A percentile compares a stretch with the other conserved stretches of the same genome.
These are phyloP conservation scores for Enteromius argenteus DNA, from an alignment of 2,797 vertebrate genomes.

Conservation along the genomic window DNA sequence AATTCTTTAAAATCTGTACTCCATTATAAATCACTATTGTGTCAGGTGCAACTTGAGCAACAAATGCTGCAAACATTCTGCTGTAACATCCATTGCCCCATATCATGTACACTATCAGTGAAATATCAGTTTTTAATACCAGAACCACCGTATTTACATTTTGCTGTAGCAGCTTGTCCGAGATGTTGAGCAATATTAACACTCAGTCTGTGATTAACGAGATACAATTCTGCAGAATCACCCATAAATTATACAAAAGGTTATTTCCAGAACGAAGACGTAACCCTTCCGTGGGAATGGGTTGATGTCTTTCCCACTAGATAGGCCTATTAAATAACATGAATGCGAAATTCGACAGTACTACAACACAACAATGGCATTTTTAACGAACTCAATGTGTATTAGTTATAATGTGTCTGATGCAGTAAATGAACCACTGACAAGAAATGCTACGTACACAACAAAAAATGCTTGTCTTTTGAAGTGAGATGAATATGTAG, in stretches of 20 bases:
- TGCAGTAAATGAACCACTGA: not conserved
- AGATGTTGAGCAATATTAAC: slow-evolving; percentile 9
- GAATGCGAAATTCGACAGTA: not conserved
- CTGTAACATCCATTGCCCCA: slow-evolving; percentile 28
- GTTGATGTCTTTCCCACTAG: not conserved
- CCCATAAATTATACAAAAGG: no score
- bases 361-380: not conserved
- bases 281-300: not conserved
- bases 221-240: not conserved
- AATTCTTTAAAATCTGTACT: not conserved
- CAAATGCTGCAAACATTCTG: slow-evolving; percentile 53
- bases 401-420: not conserved
- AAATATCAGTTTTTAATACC: not conserved
- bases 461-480: not conserved
- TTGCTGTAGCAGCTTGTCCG: slow-evolving; percentile 21
- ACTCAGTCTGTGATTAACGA: not conserved
- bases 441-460: not conserved
- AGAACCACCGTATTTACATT: not conserved
- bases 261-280: not conserved
- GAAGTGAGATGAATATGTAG: not conserved
- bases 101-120: not conserved
- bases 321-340: not conserved
- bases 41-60: slow-evolving; percentile 37
- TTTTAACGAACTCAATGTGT: not conserved
- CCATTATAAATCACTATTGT: not conserved